Conservation (phyloP, 1,140 invertebrate genomes). For the Bicyclus anynana region DNA sequence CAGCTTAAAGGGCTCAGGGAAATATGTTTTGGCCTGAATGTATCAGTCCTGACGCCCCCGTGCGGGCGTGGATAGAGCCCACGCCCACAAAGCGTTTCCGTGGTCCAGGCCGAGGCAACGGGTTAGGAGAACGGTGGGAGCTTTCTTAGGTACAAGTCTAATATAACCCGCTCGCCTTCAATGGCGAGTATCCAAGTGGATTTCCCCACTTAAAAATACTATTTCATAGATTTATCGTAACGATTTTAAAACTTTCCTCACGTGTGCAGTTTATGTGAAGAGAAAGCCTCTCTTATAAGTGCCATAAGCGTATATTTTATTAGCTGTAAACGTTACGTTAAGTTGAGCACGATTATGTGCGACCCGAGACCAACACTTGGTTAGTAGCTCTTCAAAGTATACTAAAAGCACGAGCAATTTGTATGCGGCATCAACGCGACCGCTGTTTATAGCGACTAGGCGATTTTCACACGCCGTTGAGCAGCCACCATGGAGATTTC, state of each 20-base stretch:
- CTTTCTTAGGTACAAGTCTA: too few relatives aligned
- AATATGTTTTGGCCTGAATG: too few relatives aligned
- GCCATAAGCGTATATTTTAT: constrained; percentile 1
- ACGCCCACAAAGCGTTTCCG: too few relatives aligned
- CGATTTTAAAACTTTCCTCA: background rate
- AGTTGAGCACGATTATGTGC: constrained; percentile 16
- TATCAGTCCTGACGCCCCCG: too few relatives aligned
- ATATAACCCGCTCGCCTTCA: too few relatives aligned
- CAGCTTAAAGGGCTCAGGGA: too few relatives aligned
- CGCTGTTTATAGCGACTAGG: constrained; percentile 45
- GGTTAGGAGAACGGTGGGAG: too few relatives aligned
- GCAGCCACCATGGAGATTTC: constrained; percentile 1
- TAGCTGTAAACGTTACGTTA: constrained; percentile 14
- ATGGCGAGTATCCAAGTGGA: too few relatives aligned
- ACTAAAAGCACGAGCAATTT: constrained; percentile 45
- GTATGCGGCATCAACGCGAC: constrained; percentile 46
- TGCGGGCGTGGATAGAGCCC: too few relatives aligned
- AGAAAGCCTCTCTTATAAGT: background rate
- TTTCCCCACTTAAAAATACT: too few relatives aligned
- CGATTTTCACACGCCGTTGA: constrained; percentile 15
- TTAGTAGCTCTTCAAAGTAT: constrained; percentile 24
- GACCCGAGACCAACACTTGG: constrained; percentile 10
- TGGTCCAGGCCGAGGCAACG: too few relatives aligned
- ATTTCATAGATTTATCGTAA: too few relatives aligned
- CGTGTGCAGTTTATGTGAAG: background rate